Base-by-base conservation (phyloP, 2,797 vertebrate species). In the Rhinichthys osculus region DNA sequence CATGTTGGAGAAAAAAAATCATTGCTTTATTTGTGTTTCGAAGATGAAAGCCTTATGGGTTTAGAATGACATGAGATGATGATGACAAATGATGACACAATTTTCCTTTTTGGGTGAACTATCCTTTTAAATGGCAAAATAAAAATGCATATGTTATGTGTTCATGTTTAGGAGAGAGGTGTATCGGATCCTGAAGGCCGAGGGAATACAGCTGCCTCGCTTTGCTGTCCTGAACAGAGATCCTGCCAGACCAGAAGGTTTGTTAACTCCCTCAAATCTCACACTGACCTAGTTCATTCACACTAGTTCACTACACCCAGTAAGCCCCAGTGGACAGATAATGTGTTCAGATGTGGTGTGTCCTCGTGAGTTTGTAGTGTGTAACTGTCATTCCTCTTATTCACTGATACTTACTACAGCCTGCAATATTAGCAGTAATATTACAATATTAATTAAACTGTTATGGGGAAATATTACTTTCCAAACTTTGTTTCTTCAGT, bases 151-250 rank as follows among this genome's bases (percentile, higher is more conserved):
- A 5, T 50, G 47, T 50, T 50, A 0, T 50, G 47, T 17, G 47
- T 50, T 50, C 4, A 17, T 50, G 52, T 35, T 54, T 64, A 97
- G 97, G 93, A 96, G 97, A 91, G 96, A 97, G 91, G 97, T 97
- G 35, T 97, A 97, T 74, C 90, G 95, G 77, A 97, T 97, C 90
- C 94, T 97, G 83, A 95, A 97, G 90, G 95, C 95, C 69, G 96
- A 97, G 92, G 97, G 97, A 33, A 97, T 97, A 91, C 94, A 96
- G 82, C 96, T 97, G 90, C 97, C 97, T 87, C 96, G 97, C 84
- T 97, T 96, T 33, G 97, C 97, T 66, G 94, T 97, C 90, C 93
- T 97, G 81, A 97, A 97, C 90, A 92, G 97, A 86, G 96, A 97
- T 91, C 96, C 97, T 89, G 96, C 97, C 89, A 96, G 95, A 90